A percentile compares a stretch with the other conserved stretches of the same genome.
These are phyloP conservation scores for Ondatra zibethicus DNA, from an alignment of 2,113 vertebrate species.

Conservation along the genomic window DNA sequence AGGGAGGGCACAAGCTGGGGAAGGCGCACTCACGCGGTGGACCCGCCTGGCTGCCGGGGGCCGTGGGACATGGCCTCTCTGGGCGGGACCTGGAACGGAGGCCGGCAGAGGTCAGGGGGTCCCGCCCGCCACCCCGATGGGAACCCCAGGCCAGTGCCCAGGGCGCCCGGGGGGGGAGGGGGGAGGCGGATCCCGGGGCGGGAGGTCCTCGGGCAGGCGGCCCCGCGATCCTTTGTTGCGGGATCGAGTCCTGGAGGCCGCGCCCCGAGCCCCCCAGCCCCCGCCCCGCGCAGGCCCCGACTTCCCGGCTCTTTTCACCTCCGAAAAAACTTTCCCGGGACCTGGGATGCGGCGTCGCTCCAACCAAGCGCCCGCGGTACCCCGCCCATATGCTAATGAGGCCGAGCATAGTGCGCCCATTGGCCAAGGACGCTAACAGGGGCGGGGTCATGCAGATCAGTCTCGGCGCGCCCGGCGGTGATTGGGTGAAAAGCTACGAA, in stretches of 20 bases:
- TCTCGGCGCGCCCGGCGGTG: conserved; percentile 10
- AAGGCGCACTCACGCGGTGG: conserved; percentile 83
- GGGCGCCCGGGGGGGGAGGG: background rate
- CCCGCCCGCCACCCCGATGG: background rate
- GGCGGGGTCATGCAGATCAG: conserved; percentile 56
- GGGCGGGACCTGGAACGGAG: conserved; percentile 73
- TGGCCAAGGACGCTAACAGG: background rate
- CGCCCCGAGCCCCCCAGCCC: background rate
- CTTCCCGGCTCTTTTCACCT: conserved; percentile 78
- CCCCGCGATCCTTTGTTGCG: conserved; percentile 79
- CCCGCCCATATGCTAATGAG: conserved; percentile 65
- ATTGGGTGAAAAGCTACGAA: background rate
- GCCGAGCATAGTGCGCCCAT: background rate
- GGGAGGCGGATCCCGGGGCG: conserved; percentile 54
- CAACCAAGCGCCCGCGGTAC: conserved; percentile 76
- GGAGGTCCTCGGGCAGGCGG: conserved; percentile 66
- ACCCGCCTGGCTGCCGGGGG: conserved; percentile 80
- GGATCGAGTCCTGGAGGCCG: conserved; percentile 32
- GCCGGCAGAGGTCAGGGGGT: background rate
- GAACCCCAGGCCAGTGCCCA: background rate
- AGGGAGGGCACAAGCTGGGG: background rate
- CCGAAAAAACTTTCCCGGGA: conserved; percentile 81
- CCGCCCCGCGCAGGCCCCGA: conserved; percentile 16
- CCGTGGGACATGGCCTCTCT: conserved; percentile 85
- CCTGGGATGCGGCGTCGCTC: conserved; percentile 65